These are phyloP conservation scores for Noturus placidus DNA, from an alignment of 2,113 vertebrate genomes.

Conservation along the genomic window DNA sequence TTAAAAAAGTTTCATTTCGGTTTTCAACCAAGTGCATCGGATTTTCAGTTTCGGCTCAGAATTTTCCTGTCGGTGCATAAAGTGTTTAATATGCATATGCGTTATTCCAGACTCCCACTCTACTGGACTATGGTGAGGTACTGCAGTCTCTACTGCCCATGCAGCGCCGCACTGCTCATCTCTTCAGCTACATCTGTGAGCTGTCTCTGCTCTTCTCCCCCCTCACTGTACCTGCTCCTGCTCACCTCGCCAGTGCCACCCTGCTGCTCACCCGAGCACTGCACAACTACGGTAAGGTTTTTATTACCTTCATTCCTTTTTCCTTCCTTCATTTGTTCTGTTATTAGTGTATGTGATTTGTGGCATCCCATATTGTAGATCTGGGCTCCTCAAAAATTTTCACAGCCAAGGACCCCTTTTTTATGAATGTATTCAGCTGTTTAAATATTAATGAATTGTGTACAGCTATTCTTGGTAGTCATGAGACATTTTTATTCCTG, in stretches of 20 bases:
- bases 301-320: not conserved
- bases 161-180: slow-evolving; percentile 78
- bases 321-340: not conserved
- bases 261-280: slow-evolving; percentile 83
- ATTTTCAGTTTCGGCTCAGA: no score
- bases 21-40: no score
- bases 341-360: not conserved
- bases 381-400: not conserved
- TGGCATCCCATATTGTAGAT: not conserved
- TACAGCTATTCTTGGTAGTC: not conserved
- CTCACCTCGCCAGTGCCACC: slow-evolving; percentile 80
- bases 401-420: not conserved
- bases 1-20: no score
- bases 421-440: not conserved
- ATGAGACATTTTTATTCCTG: not conserved
- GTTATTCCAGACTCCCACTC: slow-evolving; percentile 78
- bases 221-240: slow-evolving; percentile 76
- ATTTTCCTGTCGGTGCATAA: not conserved
- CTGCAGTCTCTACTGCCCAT: slow-evolving; percentile 75
- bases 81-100: not conserved
- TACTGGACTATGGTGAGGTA: slow-evolving; percentile 92
- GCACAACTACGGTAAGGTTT: slow-evolving; percentile 80
- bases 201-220: slow-evolving; percentile 87
- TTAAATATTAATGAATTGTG: not conserved
- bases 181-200: slow-evolving; percentile 92